phyloP scores from a whole-genome alignment of 2,113 vertebrate species.

The Hirundichthys speculiger region DNA sequence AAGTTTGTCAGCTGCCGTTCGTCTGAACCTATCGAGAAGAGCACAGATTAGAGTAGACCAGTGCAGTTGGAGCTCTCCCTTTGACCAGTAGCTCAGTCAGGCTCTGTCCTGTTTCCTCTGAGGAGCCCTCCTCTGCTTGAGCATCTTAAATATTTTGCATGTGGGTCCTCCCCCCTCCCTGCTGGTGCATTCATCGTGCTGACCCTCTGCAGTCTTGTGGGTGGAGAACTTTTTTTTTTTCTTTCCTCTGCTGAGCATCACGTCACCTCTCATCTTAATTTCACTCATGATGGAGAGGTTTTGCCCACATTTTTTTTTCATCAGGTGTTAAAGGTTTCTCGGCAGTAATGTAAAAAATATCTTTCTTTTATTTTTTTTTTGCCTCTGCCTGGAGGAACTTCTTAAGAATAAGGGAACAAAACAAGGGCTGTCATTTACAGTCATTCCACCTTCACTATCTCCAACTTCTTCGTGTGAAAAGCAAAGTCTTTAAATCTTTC shows the following conservation, averaged over 20 bases:
- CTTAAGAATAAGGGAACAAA: slow-evolving; percentile 14
- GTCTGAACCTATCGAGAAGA: slow-evolving; percentile 7
- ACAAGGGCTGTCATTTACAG: slow-evolving; percentile 30
- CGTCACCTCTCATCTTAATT: slow-evolving; percentile 70
- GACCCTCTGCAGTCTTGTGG: slow-evolving; percentile 73
- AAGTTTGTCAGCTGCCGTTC: slow-evolving; percentile 6
- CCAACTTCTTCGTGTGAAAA: not conserved
- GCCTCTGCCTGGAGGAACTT: slow-evolving; percentile 22
- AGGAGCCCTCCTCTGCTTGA: slow-evolving; percentile 72
- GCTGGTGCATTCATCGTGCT: slow-evolving; percentile 52
- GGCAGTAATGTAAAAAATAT: slow-evolving; percentile 21
- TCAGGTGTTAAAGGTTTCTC: slow-evolving; percentile 47
- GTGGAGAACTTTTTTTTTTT: slow-evolving; percentile 58
- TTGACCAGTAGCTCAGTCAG: slow-evolving; percentile 57
- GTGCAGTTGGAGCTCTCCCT: slow-evolving; percentile 45
- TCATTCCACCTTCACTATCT: not conserved
- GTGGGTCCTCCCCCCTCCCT: slow-evolving; percentile 82
- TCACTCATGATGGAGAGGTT: slow-evolving; percentile 48
- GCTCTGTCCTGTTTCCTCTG: slow-evolving; percentile 60
- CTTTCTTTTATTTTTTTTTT: slow-evolving; percentile 5
- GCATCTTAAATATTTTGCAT: slow-evolving; percentile 93
- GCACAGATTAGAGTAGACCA: slow-evolving; percentile 10
- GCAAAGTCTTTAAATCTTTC: slow-evolving; percentile 5
- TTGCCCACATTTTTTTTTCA: slow-evolving; percentile 35
- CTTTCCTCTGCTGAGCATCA: slow-evolving; percentile 39